Percentiles rank a stretch among this genome's conserved stretches.
Evolutionary conservation across 2,113 vertebrate genomes (phyloP).

Genomic region (Chiloscyllium plagiosum): DNA sequence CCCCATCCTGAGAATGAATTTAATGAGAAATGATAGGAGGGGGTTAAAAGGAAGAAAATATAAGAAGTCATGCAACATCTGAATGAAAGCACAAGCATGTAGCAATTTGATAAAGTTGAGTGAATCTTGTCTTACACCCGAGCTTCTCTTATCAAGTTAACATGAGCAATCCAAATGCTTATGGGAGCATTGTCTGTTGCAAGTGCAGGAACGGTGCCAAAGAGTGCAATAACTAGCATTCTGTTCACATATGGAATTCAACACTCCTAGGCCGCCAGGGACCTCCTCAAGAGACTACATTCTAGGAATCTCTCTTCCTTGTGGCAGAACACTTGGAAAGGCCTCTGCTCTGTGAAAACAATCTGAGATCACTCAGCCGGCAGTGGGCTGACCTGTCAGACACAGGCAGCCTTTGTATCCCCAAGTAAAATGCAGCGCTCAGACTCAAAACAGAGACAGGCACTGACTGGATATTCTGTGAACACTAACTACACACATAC

Average conservation of each 20-base stretch:
- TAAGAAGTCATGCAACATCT: neutral
- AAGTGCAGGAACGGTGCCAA: neutral
- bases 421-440: neutral
- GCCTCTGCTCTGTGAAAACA: neutral
- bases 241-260: neutral
- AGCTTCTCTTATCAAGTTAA: neutral
- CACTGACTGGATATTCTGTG: neutral
- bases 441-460: neutral
- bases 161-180: neutral
- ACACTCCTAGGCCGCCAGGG: neutral
- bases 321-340: neutral
- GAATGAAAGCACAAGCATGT: neutral
- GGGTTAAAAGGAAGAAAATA: neutral
- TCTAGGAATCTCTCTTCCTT: neutral
- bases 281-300: neutral
- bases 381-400: neutral
- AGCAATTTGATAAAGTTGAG: neutral
- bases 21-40: neutral
- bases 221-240: neutral
- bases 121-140: neutral
- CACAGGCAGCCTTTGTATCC: neutral
- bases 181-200: neutral
- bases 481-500: neutral
- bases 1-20: neutral
- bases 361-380: slow-evolving; percentile 4